Conservation (phyloP, 2,113 vertebrate species). For the Gasterosteus nipponicus region DNA sequence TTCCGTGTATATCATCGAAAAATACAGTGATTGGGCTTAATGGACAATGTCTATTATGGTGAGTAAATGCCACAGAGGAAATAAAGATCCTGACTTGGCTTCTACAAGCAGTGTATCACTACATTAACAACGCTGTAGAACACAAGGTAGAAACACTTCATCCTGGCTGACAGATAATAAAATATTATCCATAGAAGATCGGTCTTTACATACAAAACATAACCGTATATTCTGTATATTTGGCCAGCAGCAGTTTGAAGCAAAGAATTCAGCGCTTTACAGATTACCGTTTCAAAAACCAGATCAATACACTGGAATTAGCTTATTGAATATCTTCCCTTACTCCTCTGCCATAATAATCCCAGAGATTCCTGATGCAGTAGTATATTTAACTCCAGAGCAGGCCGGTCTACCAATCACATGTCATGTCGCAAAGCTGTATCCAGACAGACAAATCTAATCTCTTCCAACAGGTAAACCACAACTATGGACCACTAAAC, state of each 20-base stretch:
- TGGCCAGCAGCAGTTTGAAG: background rate
- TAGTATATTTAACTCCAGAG: constrained; percentile 25
- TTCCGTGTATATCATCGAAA: background rate
- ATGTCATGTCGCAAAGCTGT: constrained; percentile 10
- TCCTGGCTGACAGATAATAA: background rate
- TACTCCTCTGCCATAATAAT: constrained; percentile 26
- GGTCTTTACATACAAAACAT: background rate
- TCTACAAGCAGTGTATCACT: background rate
- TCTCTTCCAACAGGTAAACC: constrained; percentile 44
- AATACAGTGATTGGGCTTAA: background rate
- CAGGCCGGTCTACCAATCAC: background rate
- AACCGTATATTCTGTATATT: background rate
- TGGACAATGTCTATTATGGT: background rate
- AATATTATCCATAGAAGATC: background rate
- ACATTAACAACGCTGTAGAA: background rate
- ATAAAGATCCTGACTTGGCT: background rate
- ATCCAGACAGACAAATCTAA: constrained; percentile 21
- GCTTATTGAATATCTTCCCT: background rate
- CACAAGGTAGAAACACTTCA: background rate
- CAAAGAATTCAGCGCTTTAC: background rate
- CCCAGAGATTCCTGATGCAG: constrained; percentile 53
- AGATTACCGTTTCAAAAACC: constrained; percentile 19
- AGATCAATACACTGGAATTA: constrained; percentile 16
- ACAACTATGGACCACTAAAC: constrained; percentile 2
- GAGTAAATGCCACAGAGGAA: background rate